Evolutionary conservation across 2,797 vertebrate species (phyloP).

Genomic region (Pelochelys cantorii): DNA sequence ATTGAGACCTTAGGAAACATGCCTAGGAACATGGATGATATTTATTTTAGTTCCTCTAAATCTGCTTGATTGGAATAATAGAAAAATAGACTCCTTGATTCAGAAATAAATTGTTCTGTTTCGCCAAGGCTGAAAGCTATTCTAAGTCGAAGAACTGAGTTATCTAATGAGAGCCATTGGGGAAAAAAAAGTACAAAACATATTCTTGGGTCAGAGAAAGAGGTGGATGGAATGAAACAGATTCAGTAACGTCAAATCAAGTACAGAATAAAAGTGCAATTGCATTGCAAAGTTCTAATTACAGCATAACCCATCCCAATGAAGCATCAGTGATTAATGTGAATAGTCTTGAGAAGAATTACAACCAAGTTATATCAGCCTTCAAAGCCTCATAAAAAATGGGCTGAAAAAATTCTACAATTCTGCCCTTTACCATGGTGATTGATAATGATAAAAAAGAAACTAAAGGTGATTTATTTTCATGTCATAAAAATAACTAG

Average conservation of each 20-base stretch:
- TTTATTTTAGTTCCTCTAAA: not conserved
- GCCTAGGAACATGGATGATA: not conserved
- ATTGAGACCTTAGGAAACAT: slow-evolving; percentile 37
- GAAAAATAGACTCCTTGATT: not conserved
- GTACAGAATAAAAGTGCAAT: not conserved
- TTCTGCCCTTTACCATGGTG: not conserved
- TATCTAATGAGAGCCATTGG: not conserved
- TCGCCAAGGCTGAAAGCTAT: not conserved
- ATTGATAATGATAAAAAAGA: not conserved
- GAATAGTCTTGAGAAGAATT: slow-evolving; percentile 14
- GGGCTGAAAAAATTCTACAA: not conserved
- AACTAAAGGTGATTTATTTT: not conserved
- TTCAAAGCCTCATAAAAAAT: slow-evolving; percentile 19
- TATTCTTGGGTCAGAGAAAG: not conserved
- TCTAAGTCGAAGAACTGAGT: slow-evolving; percentile 3
- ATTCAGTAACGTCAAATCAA: not conserved
- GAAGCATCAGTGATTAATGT: not conserved
- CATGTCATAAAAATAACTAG: slow-evolving; percentile 12
- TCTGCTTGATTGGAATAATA: not conserved
- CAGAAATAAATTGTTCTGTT: slow-evolving; percentile 1
- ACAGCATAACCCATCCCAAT: not conserved
- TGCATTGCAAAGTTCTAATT: not conserved
- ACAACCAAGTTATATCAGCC: not conserved
- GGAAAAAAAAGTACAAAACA: not conserved
- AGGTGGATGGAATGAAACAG: not conserved